Conservation (phyloP, 2,888 invertebrate species). For the Athalia circularis region DNA sequence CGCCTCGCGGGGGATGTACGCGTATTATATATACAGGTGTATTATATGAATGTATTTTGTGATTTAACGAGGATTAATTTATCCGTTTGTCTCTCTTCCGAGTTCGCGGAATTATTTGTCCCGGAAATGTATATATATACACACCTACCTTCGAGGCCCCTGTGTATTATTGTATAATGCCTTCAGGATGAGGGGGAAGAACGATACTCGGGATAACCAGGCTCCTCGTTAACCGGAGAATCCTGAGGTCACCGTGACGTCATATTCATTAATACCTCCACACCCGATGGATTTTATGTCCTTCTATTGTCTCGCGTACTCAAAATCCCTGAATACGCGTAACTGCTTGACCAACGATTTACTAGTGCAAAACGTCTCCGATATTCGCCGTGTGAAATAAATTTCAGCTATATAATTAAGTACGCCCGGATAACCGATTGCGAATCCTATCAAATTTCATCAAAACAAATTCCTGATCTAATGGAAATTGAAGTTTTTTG, state of each 20-base stretch:
- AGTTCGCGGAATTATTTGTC: slow-evolving; percentile 27
- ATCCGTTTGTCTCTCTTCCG: slow-evolving; percentile 16
- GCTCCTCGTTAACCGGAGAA: slow-evolving; percentile 30
- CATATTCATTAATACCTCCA: slow-evolving; percentile 41
- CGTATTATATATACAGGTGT: background rate
- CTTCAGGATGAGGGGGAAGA: background rate
- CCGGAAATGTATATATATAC: slow-evolving; percentile 13
- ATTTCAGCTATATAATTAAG: too few species aligned
- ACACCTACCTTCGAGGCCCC: too few species aligned
- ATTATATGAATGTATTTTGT: background rate
- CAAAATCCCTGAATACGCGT: slow-evolving; percentile 1
- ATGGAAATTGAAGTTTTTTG: too few species aligned
- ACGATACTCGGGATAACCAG: background rate
- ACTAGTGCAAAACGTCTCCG: background rate
- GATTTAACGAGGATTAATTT: slow-evolving; percentile 7
- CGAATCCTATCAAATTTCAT: too few species aligned
- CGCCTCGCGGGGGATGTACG: too few species aligned
- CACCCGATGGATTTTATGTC: slow-evolving; percentile 28
- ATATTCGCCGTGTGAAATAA: too few species aligned
- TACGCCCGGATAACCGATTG: too few species aligned
- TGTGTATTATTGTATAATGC: slow-evolving; percentile 19
- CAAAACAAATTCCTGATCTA: too few species aligned
- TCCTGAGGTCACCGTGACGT: slow-evolving; percentile 39
- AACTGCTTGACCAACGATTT: background rate
- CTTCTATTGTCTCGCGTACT: slow-evolving; percentile 27